Evolutionary conservation across 2,888 invertebrate species (phyloP).

Genomic region (Agrypnus murinus): DNA sequence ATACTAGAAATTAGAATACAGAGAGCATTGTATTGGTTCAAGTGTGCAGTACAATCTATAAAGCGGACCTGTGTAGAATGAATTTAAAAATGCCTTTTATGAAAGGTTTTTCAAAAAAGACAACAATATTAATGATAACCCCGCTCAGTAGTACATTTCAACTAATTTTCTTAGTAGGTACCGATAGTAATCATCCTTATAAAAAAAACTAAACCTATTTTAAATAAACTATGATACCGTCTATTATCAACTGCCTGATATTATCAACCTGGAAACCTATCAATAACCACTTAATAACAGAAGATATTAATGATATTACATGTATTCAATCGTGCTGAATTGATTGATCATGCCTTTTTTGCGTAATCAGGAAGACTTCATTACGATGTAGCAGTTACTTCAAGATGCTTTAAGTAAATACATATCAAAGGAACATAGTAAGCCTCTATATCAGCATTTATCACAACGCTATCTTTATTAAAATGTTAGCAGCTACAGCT

Average conservation of each 20-base stretch:
- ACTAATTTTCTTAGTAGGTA: slow-evolving; percentile 73
- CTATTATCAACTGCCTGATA: slow-evolving; percentile 75
- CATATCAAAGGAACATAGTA: slow-evolving; percentile 76
- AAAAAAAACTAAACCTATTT: too few species aligned
- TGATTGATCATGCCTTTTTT: slow-evolving; percentile 83
- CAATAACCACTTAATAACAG: too few species aligned
- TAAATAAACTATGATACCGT: too few species aligned
- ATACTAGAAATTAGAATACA: slow-evolving; percentile 36
- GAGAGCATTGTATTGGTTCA: slow-evolving; percentile 18
- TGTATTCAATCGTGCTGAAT: slow-evolving; percentile 81
- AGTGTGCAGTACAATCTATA: slow-evolving; percentile 16
- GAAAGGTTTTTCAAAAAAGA: slow-evolving; percentile 27
- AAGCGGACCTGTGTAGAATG: too few species aligned
- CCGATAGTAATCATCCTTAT: slow-evolving; percentile 68
- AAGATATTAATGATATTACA: slow-evolving; percentile 73
- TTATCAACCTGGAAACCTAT: slow-evolving; percentile 80
- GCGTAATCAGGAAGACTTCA: slow-evolving; percentile 76
- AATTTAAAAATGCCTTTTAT: too few species aligned
- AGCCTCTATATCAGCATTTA: slow-evolving; percentile 74
- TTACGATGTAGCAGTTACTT: slow-evolving; percentile 74
- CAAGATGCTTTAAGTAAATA: slow-evolving; percentile 78
- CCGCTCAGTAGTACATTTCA: slow-evolving; percentile 74
- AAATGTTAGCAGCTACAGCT: slow-evolving; percentile 1
- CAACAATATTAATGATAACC: slow-evolving; percentile 54
- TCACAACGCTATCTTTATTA: too few species aligned